phyloP scores from a whole-genome alignment of 2,797 vertebrate species.

The Sebastes oblongus region DNA sequence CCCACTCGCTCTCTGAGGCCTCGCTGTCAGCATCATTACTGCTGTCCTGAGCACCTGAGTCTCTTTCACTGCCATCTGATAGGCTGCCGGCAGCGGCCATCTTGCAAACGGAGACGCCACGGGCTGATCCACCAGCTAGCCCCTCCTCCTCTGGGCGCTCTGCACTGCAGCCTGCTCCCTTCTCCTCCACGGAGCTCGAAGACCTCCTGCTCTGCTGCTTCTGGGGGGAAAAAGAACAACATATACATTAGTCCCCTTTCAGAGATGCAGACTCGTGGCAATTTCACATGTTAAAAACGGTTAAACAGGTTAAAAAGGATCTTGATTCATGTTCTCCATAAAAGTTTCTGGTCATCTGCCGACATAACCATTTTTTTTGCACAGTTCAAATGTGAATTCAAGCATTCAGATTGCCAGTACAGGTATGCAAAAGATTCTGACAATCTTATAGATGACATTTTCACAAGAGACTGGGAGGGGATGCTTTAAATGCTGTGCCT shows the following conservation, averaged over 20 bases:
- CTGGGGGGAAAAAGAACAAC: conserved; percentile 49
- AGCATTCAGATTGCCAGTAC: background rate
- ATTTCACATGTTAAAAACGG: background rate
- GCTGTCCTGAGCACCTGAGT: conserved; percentile 87
- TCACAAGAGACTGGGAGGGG: background rate
- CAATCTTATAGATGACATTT: background rate
- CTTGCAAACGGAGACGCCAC: conserved; percentile 61
- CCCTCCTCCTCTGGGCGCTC: conserved; percentile 72
- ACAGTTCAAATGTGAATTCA: background rate
- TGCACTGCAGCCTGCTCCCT: conserved; percentile 68
- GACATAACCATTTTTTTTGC: background rate
- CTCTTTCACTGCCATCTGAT: conserved; percentile 90
- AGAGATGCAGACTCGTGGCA: background rate
- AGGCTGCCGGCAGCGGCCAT: conserved; percentile 82
- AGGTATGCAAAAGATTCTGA: background rate
- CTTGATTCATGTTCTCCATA: background rate
- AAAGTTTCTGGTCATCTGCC: background rate
- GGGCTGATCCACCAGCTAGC: conserved; percentile 66
- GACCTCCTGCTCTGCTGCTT: conserved; percentile 80
- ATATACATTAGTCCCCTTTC: background rate
- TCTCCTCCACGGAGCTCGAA: conserved; percentile 80
- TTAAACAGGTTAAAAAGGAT: background rate
- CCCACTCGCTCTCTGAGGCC: conserved; percentile 91
- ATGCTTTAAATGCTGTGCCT: background rate
- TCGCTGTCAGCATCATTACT: conserved; percentile 96